These are phyloP conservation scores for Colaptes auratus DNA, from an alignment of 2,113 vertebrate species.

Conservation along the genomic window DNA sequence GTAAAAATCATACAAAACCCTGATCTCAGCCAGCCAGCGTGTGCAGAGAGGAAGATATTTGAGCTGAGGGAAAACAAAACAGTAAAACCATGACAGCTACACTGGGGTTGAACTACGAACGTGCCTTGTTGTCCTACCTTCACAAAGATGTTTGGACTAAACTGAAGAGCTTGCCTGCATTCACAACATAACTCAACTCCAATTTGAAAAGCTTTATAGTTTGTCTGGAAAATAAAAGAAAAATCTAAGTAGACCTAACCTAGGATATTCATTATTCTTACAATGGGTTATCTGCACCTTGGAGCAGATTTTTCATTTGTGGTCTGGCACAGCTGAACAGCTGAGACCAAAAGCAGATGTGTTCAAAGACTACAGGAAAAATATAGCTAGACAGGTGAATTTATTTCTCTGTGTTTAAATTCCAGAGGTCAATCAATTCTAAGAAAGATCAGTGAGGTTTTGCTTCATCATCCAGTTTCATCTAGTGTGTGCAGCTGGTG, in stretches of 20 bases:
- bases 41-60: not conserved
- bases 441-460: not conserved
- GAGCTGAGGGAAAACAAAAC: not conserved
- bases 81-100: not conserved
- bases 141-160: not conserved
- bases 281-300: not conserved
- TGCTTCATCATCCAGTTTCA: not conserved
- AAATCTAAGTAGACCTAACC: not conserved
- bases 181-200: not conserved
- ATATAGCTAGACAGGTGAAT: not conserved
- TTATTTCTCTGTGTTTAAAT: not conserved
- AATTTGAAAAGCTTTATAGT: not conserved
- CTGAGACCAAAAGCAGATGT: not conserved
- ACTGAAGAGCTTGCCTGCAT: not conserved
- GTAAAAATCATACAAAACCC: not conserved
- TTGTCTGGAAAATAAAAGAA: not conserved
- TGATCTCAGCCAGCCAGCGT: not conserved
- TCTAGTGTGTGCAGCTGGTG: not conserved
- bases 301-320: not conserved
- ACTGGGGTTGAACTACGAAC: not conserved
- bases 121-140: not conserved
- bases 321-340: not conserved
- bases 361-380: not conserved
- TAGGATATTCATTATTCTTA: not conserved
- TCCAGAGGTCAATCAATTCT: not conserved